These are phyloP conservation scores for Chrysocyon brachyurus DNA, from an alignment of 2,797 vertebrate species.

Conservation along the genomic window DNA sequence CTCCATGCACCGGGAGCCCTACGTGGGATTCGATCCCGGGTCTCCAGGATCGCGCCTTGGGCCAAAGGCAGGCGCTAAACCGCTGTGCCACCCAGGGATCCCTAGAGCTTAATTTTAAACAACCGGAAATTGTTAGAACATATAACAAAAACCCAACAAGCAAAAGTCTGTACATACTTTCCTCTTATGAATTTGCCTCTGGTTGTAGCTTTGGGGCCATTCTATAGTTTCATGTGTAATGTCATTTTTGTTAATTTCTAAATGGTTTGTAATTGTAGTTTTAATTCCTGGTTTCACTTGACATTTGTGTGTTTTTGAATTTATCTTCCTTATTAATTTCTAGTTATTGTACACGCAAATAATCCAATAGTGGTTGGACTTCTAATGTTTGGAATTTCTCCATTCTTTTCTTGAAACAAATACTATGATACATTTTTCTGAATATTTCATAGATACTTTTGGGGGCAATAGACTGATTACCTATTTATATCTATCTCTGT, in stretches of 20 bases:
- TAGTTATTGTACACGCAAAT: not conserved
- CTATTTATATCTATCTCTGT: not conserved
- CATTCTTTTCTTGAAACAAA: slow-evolving; percentile 29
- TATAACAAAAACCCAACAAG: not conserved
- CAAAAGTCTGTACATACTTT: not conserved
- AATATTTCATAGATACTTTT: slow-evolving; percentile 14
- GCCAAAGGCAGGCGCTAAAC: too few species aligned
- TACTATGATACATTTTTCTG: not conserved
- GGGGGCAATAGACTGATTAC: not conserved
- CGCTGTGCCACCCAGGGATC: too few species aligned
- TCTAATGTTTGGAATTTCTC: not conserved
- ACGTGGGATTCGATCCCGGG: too few species aligned
- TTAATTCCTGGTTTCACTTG: slow-evolving; percentile 16
- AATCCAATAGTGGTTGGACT: not conserved
- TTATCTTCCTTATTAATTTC: slow-evolving; percentile 13
- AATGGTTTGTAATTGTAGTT: not conserved
- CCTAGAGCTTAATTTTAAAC: not conserved
- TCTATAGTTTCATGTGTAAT: not conserved
- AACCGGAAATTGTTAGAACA: slow-evolving; percentile 26
- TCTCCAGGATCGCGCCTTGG: too few species aligned
- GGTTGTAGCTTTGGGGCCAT: not conserved
- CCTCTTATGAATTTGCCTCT: not conserved
- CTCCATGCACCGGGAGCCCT: too few species aligned
- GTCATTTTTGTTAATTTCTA: not conserved
- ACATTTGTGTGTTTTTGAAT: not conserved